Percentiles rank a stretch among this genome's conserved stretches.
phyloP scores from a whole-genome alignment of 2,797 vertebrate species.

The Gastrophryne carolinensis region DNA sequence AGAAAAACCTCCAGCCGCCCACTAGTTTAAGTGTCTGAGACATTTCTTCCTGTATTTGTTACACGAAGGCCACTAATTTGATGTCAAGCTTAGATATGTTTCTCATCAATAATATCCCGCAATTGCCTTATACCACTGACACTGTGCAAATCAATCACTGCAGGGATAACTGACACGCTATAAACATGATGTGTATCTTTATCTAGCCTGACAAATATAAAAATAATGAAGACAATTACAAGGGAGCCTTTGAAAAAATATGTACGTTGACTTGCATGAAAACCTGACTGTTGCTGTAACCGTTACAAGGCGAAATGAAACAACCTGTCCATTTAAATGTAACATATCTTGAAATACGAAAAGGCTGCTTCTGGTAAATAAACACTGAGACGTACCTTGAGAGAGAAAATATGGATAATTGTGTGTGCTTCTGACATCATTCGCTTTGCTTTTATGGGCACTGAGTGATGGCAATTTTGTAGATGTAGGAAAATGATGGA shows the following conservation, averaged over 20 bases:
- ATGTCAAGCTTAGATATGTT: constrained; percentile 68
- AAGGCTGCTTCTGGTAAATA: background rate
- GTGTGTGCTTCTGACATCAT: background rate
- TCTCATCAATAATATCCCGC: constrained; percentile 81
- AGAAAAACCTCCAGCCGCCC: constrained; percentile 62
- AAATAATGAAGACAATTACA: constrained; percentile 54
- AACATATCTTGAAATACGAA: background rate
- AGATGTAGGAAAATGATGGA: background rate
- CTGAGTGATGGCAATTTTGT: background rate
- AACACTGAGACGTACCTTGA: background rate
- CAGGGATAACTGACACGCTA: constrained; percentile 54
- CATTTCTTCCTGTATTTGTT: constrained; percentile 64
- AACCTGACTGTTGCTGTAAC: constrained; percentile 21
- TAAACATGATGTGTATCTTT: constrained; percentile 54
- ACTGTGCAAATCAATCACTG: constrained; percentile 63
- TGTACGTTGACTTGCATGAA: background rate
- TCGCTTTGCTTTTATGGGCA: background rate
- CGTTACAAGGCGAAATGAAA: constrained; percentile 22
- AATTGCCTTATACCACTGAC: constrained; percentile 64
- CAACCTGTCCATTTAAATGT: constrained; percentile 17
- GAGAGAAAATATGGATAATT: background rate
- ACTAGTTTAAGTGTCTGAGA: constrained; percentile 67
- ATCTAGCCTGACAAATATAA: constrained; percentile 51
- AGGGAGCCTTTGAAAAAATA: constrained; percentile 18
- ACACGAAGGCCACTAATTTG: constrained; percentile 70